These are phyloP conservation scores for Lottia scabra DNA, from an alignment of 2,888 invertebrate species.

Conservation along the genomic window DNA sequence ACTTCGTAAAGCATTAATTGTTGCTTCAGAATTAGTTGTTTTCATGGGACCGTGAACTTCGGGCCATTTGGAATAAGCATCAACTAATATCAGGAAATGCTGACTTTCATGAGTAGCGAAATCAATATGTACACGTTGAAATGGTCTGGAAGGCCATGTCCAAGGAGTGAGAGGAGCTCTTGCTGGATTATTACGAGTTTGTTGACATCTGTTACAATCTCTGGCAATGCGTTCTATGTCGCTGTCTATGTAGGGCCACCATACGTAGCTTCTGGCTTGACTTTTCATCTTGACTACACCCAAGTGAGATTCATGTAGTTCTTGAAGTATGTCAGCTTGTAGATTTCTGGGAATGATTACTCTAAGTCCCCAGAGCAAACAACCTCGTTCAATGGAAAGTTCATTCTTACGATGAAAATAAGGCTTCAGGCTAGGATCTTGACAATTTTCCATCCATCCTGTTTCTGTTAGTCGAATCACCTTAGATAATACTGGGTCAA, in stretches of 20 bases:
- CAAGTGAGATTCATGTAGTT: constrained; percentile 31
- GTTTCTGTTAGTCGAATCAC: constrained; percentile 21
- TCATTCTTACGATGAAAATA: constrained; percentile 1
- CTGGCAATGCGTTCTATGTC: not conserved
- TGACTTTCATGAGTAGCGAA: constrained; percentile 37
- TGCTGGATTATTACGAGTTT: not conserved
- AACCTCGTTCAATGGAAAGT: not conserved
- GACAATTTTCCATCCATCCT: constrained; percentile 20
- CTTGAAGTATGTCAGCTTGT: not conserved
- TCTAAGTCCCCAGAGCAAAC: constrained; percentile 1
- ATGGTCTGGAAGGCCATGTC: constrained; percentile 31
- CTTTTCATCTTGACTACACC: constrained; percentile 46
- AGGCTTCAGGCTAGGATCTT: constrained; percentile 38
- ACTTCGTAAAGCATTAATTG: constrained; percentile 27
- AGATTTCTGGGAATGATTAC: not conserved
- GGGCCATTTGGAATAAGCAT: constrained; percentile 68
- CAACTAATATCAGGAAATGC: constrained; percentile 23
- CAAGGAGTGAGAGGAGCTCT: constrained; percentile 11
- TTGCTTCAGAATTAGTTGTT: constrained; percentile 22
- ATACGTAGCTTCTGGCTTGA: constrained; percentile 43
- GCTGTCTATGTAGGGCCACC: constrained; percentile 38
- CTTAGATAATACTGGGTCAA: constrained; percentile 22
- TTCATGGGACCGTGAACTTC: constrained; percentile 56
- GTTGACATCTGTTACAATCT: not conserved
- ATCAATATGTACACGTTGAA: constrained; percentile 43